A percentile compares a stretch with the other conserved stretches of the same genome.
Evolutionary conservation across 2,113 vertebrate species (phyloP).

Genomic region (Oceanodroma tethys): DNA sequence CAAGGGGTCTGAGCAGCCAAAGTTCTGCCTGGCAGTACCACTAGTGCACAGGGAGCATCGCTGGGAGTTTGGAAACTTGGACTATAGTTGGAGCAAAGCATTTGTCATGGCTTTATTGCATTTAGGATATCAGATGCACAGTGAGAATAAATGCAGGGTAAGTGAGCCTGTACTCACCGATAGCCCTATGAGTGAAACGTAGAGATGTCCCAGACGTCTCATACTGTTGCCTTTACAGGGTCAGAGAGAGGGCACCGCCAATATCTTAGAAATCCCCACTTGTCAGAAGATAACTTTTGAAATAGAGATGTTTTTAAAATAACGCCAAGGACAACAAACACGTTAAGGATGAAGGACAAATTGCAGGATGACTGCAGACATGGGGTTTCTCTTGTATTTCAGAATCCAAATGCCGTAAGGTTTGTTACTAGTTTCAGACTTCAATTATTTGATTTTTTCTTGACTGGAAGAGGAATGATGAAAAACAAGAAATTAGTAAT

Average conservation of each 20-base stretch:
- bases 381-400: neutral
- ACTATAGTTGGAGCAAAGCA: neutral
- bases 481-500: conserved; percentile 40
- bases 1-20: neutral
- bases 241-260: neutral
- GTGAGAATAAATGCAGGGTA: neutral
- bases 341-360: neutral
- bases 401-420: neutral
- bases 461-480: neutral
- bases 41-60: neutral
- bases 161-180: neutral
- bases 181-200: neutral
- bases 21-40: neutral
- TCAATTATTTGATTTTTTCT: neutral
- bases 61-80: neutral
- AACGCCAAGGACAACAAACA: neutral
- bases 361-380: neutral
- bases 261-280: conserved; percentile 7
- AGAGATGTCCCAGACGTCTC: neutral
- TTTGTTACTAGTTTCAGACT: conserved; percentile 19
- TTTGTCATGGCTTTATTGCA: neutral
- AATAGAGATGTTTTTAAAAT: neutral
- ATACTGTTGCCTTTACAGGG: neutral
- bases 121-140: neutral
- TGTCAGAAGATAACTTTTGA: neutral